Conservation (phyloP, 2,888 invertebrate genomes). For the Perizoma affinitatum region DNA sequence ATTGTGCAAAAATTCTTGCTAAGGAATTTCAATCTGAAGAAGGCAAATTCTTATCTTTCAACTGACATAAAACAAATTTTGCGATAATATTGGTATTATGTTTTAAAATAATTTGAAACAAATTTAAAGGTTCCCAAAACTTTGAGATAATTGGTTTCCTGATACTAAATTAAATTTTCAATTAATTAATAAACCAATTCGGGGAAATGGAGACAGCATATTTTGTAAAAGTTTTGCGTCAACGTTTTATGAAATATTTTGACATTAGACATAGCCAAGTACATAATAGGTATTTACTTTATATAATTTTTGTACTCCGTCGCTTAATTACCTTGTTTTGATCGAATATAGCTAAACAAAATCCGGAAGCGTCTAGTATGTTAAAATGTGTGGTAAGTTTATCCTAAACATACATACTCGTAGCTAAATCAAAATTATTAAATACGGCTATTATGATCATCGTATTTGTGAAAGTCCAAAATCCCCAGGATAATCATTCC, state of each 20-base stretch:
- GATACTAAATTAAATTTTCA: conserved; percentile 21
- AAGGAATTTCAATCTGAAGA: not conserved
- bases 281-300: no score
- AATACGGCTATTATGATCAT: no score
- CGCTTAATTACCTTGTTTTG: no score
- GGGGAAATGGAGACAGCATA: conserved; percentile 7
- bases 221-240: not conserved
- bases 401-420: no score
- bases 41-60: not conserved
- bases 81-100: not conserved
- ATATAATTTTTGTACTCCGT: no score
- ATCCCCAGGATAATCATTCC: no score
- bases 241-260: not conserved
- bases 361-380: no score
- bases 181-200: conserved; percentile 15
- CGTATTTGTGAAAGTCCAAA: no score
- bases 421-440: no score
- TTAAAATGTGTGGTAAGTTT: no score
- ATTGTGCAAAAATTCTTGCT: not conserved
- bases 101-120: not conserved
- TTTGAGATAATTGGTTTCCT: conserved; percentile 4
- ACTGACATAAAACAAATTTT: not conserved
- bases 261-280: not conserved
- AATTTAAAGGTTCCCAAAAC: not conserved
- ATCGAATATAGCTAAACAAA: no score